These are phyloP conservation scores for Urosaurus nigricauda DNA, from an alignment of 2,797 vertebrate genomes.

Conservation along the genomic window DNA sequence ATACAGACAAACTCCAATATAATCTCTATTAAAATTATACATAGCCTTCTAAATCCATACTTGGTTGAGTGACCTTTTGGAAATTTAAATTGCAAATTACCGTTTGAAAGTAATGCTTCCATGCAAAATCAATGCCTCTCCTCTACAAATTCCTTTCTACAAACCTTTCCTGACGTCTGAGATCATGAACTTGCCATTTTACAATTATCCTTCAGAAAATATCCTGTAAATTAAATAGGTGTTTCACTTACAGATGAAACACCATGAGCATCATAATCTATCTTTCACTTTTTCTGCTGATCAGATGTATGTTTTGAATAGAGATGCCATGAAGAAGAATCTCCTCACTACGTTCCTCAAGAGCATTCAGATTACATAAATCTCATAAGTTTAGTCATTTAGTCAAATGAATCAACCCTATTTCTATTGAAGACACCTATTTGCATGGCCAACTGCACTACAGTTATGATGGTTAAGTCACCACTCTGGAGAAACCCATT, in stretches of 20 bases:
- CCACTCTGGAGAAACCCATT: conserved; percentile 38
- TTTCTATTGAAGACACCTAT: conserved; percentile 32
- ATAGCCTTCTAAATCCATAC: conserved; percentile 9
- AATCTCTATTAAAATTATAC: conserved; percentile 36
- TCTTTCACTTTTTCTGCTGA: conserved; percentile 25
- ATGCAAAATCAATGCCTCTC: background rate
- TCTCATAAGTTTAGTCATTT: conserved; percentile 22
- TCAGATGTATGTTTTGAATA: conserved; percentile 15
- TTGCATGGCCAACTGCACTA: conserved; percentile 38
- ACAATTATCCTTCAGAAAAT: conserved; percentile 31
- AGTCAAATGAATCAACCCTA: conserved; percentile 22
- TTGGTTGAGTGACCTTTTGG: conserved; percentile 4
- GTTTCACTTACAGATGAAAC: conserved; percentile 30
- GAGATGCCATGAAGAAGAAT: conserved; percentile 30
- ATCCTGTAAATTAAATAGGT: conserved; percentile 35
- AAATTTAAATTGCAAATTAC: conserved; percentile 42
- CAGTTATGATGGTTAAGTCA: conserved; percentile 14
- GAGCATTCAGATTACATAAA: conserved; percentile 18
- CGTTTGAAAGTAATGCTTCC: conserved; percentile 2
- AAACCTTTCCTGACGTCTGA: conserved; percentile 35
- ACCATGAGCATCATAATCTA: background rate
- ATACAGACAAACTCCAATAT: conserved; percentile 23
- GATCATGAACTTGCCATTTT: conserved; percentile 36
- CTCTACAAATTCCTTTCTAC: conserved; percentile 5
- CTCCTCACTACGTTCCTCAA: conserved; percentile 45